A percentile compares a stretch with the other conserved stretches of the same genome.
Evolutionary conservation across 2,888 invertebrate genomes (phyloP).

Genomic region (Petrolisthes manimaculis): DNA sequence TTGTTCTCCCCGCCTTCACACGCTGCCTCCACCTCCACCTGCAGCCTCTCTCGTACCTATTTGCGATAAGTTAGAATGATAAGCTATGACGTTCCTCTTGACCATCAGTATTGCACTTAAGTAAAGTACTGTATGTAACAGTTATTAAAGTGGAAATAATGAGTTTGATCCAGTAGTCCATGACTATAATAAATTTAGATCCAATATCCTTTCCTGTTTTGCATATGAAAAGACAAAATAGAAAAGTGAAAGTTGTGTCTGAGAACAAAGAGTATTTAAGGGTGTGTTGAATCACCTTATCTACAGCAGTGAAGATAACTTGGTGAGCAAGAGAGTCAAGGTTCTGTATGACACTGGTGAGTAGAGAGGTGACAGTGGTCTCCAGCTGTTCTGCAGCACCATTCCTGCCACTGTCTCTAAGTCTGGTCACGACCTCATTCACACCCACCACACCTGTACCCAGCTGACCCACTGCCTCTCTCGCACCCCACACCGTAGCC

Average conservation of each 20-base stretch:
- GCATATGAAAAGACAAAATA: no score
- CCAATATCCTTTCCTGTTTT: no score
- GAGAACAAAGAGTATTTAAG: no score
- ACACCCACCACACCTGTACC: background rate
- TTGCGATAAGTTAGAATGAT: no score
- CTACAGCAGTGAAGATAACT: background rate
- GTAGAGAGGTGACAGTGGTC: background rate
- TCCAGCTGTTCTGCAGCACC: slow-evolving; percentile 7
- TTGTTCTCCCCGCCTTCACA: background rate
- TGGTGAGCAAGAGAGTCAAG: slow-evolving; percentile 15
- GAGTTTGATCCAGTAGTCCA: no score
- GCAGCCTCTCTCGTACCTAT: slow-evolving; percentile 1
- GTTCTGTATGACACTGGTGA: slow-evolving; percentile 31
- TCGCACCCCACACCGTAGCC: background rate
- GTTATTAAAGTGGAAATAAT: no score
- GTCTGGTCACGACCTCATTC: slow-evolving; percentile 1
- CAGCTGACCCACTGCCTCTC: slow-evolving; percentile 1
- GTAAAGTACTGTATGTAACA: no score
- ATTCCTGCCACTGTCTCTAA: background rate
- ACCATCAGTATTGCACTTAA: no score
- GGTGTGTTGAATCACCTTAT: background rate
- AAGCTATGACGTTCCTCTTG: no score
- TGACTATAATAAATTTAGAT: no score
- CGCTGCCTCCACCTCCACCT: slow-evolving; percentile 16
- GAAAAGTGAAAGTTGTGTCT: no score